Base-by-base conservation (phyloP, 2,888 invertebrate species). In the Leptinotarsa juncta region DNA sequence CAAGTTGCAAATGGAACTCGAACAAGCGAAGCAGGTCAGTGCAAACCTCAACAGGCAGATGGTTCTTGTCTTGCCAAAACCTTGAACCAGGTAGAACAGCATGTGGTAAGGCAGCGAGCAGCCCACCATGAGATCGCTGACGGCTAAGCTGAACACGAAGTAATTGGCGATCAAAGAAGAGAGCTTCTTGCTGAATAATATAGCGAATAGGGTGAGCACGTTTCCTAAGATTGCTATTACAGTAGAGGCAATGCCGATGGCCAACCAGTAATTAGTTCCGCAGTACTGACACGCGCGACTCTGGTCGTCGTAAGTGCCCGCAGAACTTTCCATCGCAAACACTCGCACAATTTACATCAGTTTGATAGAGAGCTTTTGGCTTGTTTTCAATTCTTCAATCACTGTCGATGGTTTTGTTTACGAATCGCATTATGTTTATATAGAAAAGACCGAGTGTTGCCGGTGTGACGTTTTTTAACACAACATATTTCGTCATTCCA, bases 71-170 rank as follows among this genome's bases (percentile, higher is more conserved):
- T 88, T 87, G 53, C 92, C 92, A 81, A 94, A 89, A 51, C 78
- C 80, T 74, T 90, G 89, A 81, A 91, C 89, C 78, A 94, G 86
- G 87, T 94, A 94, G 88, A 95, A 95, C 66, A 92, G 91, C 83
- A 94, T 90, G 85, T 95, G 95, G 87, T 94, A 95, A 20, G 95
- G 94, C 81, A 95, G 88, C 50, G 93, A 92, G 53, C 94, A 87
- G 4, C 95, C 95, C 72, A 95, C 95, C 87, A 94, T 90, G 67
- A 94, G 90, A 88, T 95, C 95, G 32, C 95, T 94, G 78, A 94
- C 89, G 48, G 95, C 95, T 82, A 95, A 88, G 86, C 94, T 95
- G 76, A 94, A 90, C 78, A 95, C 92, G 88, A 95, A 95, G 82
- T 93, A 91, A 88, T 95, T 95, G 74, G 95, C 94, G 71, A 93